phyloP scores from a whole-genome alignment of 1,140 invertebrate genomes.

The Pseudomyrmex cubaensis region DNA sequence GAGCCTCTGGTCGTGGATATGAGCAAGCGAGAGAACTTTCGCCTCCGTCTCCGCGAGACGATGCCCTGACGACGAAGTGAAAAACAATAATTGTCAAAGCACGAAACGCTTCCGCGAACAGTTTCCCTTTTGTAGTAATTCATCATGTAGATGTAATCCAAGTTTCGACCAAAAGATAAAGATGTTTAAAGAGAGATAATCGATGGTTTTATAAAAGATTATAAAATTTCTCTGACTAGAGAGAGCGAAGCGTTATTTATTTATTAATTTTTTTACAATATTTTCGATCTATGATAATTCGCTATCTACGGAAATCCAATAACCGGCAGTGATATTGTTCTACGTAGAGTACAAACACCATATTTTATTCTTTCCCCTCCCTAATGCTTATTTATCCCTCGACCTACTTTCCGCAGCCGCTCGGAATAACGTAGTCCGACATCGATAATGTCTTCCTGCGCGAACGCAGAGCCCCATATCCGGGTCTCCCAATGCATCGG shows the following conservation, averaged over 20 bases:
- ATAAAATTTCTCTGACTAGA: not conserved
- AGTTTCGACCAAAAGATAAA: constrained; percentile 20
- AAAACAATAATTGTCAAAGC: constrained; percentile 26
- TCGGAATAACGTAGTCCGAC: constrained; percentile 47
- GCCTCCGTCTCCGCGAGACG: not conserved
- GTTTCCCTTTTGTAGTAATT: constrained; percentile 23
- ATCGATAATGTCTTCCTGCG: constrained; percentile 64
- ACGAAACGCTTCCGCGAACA: constrained; percentile 23
- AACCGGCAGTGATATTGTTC: constrained; percentile 39
- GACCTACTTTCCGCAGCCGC: constrained; percentile 61
- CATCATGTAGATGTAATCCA: constrained; percentile 14
- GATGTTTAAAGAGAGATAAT: constrained; percentile 13
- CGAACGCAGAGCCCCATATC: constrained; percentile 17
- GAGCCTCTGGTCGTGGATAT: constrained; percentile 28
- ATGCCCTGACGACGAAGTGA: not conserved
- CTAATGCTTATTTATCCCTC: constrained; percentile 71
- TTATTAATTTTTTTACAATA: constrained; percentile 68
- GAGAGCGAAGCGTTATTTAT: not conserved
- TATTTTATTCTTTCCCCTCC: constrained; percentile 61
- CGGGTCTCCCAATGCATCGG: not conserved
- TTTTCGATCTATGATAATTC: constrained; percentile 21
- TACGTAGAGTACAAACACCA: constrained; percentile 40
- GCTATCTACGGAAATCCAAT: constrained; percentile 41
- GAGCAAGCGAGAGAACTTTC: constrained; percentile 27
- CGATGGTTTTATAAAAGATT: not conserved